These are phyloP conservation scores for Pterocles gutturalis DNA, from an alignment of 2,113 vertebrate species.

Conservation along the genomic window DNA sequence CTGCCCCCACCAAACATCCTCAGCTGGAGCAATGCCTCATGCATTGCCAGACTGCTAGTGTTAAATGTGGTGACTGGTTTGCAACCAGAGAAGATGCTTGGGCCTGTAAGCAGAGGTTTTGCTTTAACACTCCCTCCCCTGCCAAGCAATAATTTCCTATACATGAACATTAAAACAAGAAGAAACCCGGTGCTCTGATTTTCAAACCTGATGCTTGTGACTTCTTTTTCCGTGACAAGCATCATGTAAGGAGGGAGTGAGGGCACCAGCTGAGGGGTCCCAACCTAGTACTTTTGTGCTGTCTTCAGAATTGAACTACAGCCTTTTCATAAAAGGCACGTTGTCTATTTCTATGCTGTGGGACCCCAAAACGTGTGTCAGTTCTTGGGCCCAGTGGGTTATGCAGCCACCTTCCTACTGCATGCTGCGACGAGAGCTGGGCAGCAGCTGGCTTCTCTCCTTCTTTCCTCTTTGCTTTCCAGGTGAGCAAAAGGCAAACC, in stretches of 20 bases:
- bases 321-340: neutral
- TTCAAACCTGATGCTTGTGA: neutral
- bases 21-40: neutral
- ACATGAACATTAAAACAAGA: neutral
- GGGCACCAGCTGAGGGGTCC: neutral
- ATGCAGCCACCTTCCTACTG: rapidly evolving
- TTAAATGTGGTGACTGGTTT: neutral
- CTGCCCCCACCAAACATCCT: neutral
- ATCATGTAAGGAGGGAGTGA: neutral
- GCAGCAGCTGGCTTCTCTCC: neutral
- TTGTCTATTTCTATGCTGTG: neutral
- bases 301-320: neutral
- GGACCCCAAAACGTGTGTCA: neutral
- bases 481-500: neutral
- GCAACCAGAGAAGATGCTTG: neutral
- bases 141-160: neutral
- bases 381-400: neutral
- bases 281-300: too few species aligned
- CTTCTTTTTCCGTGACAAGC: neutral
- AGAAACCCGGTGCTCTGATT: neutral
- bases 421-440: neutral
- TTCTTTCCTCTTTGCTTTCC: neutral
- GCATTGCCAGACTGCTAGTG: neutral
- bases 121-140: neutral
- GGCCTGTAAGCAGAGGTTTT: neutral